phyloP scores from a whole-genome alignment of 1,140 invertebrate species.

The Eufriesea mexicana region DNA sequence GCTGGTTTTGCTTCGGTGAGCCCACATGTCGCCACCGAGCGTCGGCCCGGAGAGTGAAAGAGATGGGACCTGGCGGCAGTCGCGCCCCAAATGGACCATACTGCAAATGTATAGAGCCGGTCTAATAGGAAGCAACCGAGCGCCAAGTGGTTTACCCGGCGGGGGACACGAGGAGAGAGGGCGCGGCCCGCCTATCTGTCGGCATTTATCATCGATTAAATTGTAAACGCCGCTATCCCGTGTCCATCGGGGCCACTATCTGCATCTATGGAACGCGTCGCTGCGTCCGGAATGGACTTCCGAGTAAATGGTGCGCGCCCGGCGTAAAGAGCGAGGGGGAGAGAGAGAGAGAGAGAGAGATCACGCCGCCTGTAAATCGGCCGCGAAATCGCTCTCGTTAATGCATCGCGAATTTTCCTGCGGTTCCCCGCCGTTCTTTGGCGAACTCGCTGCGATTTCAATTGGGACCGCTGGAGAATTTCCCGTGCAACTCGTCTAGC shows the following conservation, averaged over 20 bases:
- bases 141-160: slow-evolving; percentile 72
- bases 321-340: neutral
- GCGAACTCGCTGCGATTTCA: neutral
- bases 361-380: slow-evolving; percentile 2
- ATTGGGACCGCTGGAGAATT: neutral
- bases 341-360: neutral
- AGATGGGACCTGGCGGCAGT: slow-evolving; percentile 43
- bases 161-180: slow-evolving; percentile 8
- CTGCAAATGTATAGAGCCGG: slow-evolving; percentile 68
- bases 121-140: slow-evolving; percentile 71
- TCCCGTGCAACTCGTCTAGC: neutral
- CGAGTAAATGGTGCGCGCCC: slow-evolving; percentile 34
- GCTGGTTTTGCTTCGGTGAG: slow-evolving; percentile 78
- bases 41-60: slow-evolving; percentile 6
- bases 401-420: slow-evolving; percentile 26
- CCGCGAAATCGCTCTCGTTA: slow-evolving; percentile 22
- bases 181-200: slow-evolving; percentile 60
- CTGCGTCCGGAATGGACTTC: slow-evolving; percentile 34
- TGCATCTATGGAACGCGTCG: slow-evolving; percentile 16
- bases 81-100: slow-evolving; percentile 76
- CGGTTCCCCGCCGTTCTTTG: neutral
- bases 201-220: slow-evolving; percentile 81
- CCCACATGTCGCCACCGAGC: slow-evolving; percentile 75
- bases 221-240: slow-evolving; percentile 63
- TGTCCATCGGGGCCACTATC: slow-evolving; percentile 20